Base-by-base conservation (phyloP, 1,140 invertebrate species). In the Bombus breviceps region DNA sequence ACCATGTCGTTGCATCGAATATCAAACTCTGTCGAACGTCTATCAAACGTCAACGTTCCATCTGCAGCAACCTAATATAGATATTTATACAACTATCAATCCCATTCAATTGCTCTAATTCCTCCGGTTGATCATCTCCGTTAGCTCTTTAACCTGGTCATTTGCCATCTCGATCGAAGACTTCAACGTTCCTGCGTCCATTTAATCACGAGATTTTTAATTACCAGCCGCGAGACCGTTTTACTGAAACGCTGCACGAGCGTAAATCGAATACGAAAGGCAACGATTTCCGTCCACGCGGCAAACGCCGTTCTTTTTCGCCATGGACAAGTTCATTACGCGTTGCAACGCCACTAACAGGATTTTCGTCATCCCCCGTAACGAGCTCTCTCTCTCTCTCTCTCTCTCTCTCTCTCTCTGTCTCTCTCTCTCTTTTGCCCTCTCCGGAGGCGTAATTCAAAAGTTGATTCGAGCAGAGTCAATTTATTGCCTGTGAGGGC, bases 391-490 rank as follows among this genome's bases (percentile, higher is more conserved):
- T 53, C 66, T 68, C 66, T 68, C 34, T 37, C 37, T 37, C 86
- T 83, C 85, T 66, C 85, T 53, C 66, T 68, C 34, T 69, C 34
- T 37, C 2, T 25, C 22, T 53, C 66, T 68, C 34, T 69, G 22
- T 37, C 2, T 25, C 22, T 69, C 85, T 87, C 85, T 25, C 59
- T 62, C 59, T 62, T 22, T 8, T 18, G 15, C 15, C 15, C 59
- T 62, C 28, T 28, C 57, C 28, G 57, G 53, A 71, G 88, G 57
- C 83, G 88, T 89, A 88, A 89, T 88, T 88, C 86, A 88, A 89
- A 89, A 89, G 88, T 89, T 89, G 88, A 89, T 88, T 89, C 87
- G 88, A 88, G 86, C 77, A 78, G 77, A 86, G 62, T 64, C 88
- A 88, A 89, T 84, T 84, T 84, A 84, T 79, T 47, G 53, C 68